Evolutionary conservation across 2,888 invertebrate species (phyloP), one percentile per base, ranked within the genome.

Genomic region (Pyrochroa serraticornis): DNA sequence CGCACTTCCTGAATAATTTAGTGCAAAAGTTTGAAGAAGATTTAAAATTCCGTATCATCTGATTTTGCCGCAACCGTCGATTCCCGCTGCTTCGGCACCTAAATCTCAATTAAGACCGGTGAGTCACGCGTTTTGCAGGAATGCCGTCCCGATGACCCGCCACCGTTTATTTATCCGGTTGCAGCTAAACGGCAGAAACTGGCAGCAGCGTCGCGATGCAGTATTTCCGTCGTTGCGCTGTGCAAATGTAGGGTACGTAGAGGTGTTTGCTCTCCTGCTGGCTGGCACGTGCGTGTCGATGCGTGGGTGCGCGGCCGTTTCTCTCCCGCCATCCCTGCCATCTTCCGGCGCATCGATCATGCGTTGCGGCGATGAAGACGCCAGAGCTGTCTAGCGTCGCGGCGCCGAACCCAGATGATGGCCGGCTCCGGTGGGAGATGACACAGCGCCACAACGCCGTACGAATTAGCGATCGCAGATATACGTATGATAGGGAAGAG

Each of bases 191-290:
- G 14, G 41, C 41, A 41, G 34, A n/a, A n/a, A n/a, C n/a, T n/a
- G n/a, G 33, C 41, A 13, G 33, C 22, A 34, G 39, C 39, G 31
- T 52, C 37, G 32, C 41, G 31, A 10, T 9, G 48, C 14, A 38
- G 60, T 68, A 64, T 68, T 71, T 72, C 71, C 71, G 71, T 70
- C 64, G 69, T 66, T 71, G 68, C 70, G 66, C 68, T 56, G 57
- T 68, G 65, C 68, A 67, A 68, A 72, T 69, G 65, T 67, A 64
- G 67, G 66, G 60, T 67, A 66, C 60, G 42, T 57, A 61, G 66
- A 66, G 68, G 68, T 68, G 62, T 57, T 65, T 64, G 67, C 67
- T 67, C 22, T 22, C 64, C 60, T 44, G 42, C 13, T 43, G 50
- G 8, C 34, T 59, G 66, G 63, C 67, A 68, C 67, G 69, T 68